phyloP scores from a whole-genome alignment of 2,113 vertebrate species.

The Proteles cristata region DNA sequence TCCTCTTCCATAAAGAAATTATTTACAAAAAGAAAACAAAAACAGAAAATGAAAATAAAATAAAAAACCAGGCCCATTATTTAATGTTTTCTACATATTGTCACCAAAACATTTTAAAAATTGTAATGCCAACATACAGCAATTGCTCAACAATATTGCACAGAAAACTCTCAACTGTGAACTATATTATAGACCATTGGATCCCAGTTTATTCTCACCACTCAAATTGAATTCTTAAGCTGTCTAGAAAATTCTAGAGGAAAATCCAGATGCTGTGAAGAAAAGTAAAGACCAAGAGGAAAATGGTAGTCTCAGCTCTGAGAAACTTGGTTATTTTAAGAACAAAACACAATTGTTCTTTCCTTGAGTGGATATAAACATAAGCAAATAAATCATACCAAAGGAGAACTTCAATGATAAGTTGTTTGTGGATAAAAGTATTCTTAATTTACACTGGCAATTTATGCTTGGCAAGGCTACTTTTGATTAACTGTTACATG shows the following conservation, averaged over 20 bases:
- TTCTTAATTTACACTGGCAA: not conserved
- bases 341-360: not conserved
- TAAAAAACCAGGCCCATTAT: not conserved
- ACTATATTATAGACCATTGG: not conserved
- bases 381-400: not conserved
- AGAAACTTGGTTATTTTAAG: constrained; percentile 45
- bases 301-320: not conserved
- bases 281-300: not conserved
- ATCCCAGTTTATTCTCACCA: not conserved
- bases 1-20: not conserved
- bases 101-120: not conserved
- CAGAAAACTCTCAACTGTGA: not conserved
- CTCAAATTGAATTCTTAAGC: not conserved
- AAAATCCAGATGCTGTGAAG: not conserved
- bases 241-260: not conserved
- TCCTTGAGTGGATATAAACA: not conserved
- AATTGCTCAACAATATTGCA: not conserved
- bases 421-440: not conserved
- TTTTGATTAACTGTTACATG: not conserved
- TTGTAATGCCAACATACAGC: not conserved
- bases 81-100: not conserved
- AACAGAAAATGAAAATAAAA: not conserved
- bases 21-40: not conserved
- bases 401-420: not conserved
- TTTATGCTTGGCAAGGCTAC: not conserved